Conservation (phyloP, 37 sponge, comb jelly and placozoan species). For the Geodia barretti region DNA sequence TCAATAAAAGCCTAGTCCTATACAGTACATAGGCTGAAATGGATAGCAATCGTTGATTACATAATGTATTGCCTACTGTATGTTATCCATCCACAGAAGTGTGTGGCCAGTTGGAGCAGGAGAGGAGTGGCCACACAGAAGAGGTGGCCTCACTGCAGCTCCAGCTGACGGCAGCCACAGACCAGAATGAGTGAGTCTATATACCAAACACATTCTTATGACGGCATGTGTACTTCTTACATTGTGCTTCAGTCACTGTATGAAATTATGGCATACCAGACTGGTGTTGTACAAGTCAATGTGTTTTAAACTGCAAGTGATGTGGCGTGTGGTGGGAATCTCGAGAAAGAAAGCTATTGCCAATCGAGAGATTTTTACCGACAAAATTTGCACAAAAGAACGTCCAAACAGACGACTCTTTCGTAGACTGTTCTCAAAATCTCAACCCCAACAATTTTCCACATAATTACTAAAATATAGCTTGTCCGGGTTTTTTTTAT, state of each 20-base stretch:
- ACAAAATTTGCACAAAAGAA: too few species aligned
- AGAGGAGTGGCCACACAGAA: background rate
- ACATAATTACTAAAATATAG: too few species aligned
- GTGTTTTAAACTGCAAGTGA: background rate
- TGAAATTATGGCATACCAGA: background rate
- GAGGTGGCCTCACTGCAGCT: background rate
- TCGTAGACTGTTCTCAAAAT: too few species aligned
- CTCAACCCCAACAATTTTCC: too few species aligned
- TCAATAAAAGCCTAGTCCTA: too few species aligned
- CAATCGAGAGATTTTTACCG: too few species aligned
- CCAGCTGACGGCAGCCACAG: background rate
- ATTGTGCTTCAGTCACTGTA: background rate
- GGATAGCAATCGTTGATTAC: too few species aligned
- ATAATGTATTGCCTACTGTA: background rate
- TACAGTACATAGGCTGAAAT: background rate
- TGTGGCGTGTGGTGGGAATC: background rate
- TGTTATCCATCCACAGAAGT: background rate
- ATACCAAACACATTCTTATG: background rate
- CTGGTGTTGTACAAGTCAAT: background rate
- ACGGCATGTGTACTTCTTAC: background rate
- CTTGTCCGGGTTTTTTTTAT: too few species aligned
- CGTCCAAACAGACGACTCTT: too few species aligned
- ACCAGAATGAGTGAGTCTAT: background rate
- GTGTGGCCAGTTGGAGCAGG: conserved; percentile 13
- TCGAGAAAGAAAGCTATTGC: too few species aligned